Conservation (phyloP, 2,797 vertebrate species). For the Enteromius thamalakanensis region DNA sequence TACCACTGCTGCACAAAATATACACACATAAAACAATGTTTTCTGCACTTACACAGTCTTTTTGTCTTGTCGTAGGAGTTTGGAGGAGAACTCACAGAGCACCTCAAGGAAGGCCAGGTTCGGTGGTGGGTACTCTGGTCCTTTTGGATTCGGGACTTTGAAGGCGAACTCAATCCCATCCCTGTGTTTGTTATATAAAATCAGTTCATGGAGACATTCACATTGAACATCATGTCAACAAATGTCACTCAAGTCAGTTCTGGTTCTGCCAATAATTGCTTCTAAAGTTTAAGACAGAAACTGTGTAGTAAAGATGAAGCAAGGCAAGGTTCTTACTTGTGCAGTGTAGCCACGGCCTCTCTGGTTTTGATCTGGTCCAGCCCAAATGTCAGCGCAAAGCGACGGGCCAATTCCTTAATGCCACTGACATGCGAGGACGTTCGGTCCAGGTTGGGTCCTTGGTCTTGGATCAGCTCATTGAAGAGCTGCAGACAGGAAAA, state of each 20-base stretch:
- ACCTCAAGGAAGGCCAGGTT: conserved; percentile 98
- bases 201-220: neutral
- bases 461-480: conserved; percentile 96
- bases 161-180: conserved; percentile 99
- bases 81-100: conserved; percentile 97
- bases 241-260: neutral
- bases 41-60: conserved; percentile 95
- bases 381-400: conserved; percentile 97
- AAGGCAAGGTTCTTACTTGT: conserved; percentile 86
- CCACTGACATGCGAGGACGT: conserved; percentile 97
- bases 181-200: conserved; percentile 70
- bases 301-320: neutral
- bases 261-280: neutral
- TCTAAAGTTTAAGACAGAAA: neutral
- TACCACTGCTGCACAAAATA: neutral
- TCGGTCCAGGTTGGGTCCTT: conserved; percentile 95
- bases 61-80: conserved; percentile 96
- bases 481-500: conserved; percentile 81
- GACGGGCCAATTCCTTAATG: conserved; percentile 96
- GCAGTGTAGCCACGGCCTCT: conserved; percentile 96
- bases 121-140: conserved; percentile 91
- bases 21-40: neutral
- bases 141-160: conserved; percentile 97
- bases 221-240: neutral
- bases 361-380: conserved; percentile 99